Base-by-base conservation (phyloP, 2,888 invertebrate genomes). In the Phortica okadai region DNA sequence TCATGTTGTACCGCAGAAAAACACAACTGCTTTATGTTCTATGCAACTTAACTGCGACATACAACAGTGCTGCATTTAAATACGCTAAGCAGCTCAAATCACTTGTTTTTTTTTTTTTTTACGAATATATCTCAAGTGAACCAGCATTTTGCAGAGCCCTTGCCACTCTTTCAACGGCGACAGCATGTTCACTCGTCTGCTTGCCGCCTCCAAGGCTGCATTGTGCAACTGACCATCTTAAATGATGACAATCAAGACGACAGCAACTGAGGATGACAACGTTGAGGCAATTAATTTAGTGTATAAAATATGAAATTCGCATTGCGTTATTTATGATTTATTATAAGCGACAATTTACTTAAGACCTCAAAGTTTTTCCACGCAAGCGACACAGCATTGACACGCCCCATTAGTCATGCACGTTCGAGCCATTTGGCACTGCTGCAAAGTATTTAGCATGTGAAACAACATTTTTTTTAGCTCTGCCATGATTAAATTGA, bases 331-430 rank as follows among this genome's bases (percentile, higher is more conserved):
- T 64, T 64, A 64, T 33, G 64, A 64, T 33, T 25, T 62, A 64
- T 64, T 50, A 50, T 11, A 50, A 50, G 8, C 50, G 50, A 50
- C 50, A 8, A 6, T 14, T 50, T 16, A 59, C 21, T 59, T 59
- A 59, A 59, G 21, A 59, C n/a, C 59, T 59, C 21, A 7, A 59
- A 59, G 41, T 11, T 64, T 33, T 25, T 64, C 8, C 50, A 11
- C 50, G 50, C 14, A 50, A 8, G 2, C 14, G 50, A 33, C 64
- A 33, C 64, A 64, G 21, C 64, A 41, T 33, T 64, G 64, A 10
- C 64, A 64, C 64, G 41, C 33, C 64, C 64, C 64, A 64, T 64
- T 64, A 64, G 64, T 64, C 64, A 64, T 64, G 50, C 8, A 8
- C 33, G 33, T 5, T 33, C 33, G 33, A 2, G 33, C 33, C 33